Base-by-base conservation (phyloP, 2,797 vertebrate genomes). In the Lagorchestes hirsutus region DNA sequence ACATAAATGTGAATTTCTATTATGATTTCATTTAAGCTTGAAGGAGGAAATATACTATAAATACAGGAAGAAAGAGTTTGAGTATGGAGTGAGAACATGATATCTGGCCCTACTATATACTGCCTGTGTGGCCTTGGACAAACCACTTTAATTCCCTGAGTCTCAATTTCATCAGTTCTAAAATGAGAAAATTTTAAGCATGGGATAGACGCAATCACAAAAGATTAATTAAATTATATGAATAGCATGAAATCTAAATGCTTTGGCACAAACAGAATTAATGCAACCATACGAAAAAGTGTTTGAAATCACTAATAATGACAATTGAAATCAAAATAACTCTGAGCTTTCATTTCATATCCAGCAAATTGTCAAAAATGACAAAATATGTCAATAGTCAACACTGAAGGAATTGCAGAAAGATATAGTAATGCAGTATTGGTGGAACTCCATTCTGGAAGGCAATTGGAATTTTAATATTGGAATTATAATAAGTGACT, bases 11-110 rank as follows among this genome's bases (percentile, higher is more conserved):
- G 9, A 31, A 55, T 67, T 82, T 50, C 90, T 90, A 22, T 29
- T 90, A 55, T 55, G 93, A 95, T 58, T 40, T 24, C 93, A 92
- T 24, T 40, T 40, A 46, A 59, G 2, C 24, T 34, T 96, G 92
- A 50, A 55, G 40, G 24, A 95, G 24, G 40, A 56, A 90, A n/a
- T 9, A 40, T 74, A 74, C 2, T 22, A n/a, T 40, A 74, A 40
- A 62, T 22, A 74, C 40, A 74, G 67, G n/a, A 74, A n/a, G n/a
- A 67, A 40, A 40, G 34, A n/a, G 67, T 74, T 74, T 40, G n/a
- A 74, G 22, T 9, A 0, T 40, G n/a, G 67, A 74, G 18, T 40
- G 18, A 40, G n/a, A 40, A 40, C 18, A 40, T 1, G 8, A 74
- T 6, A 74, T 74, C 8, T 40, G 34, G n/a, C 0, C 8, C 67